phyloP scores from a whole-genome alignment of 2,113 vertebrate species.

The Rhombomys opimus region DNA sequence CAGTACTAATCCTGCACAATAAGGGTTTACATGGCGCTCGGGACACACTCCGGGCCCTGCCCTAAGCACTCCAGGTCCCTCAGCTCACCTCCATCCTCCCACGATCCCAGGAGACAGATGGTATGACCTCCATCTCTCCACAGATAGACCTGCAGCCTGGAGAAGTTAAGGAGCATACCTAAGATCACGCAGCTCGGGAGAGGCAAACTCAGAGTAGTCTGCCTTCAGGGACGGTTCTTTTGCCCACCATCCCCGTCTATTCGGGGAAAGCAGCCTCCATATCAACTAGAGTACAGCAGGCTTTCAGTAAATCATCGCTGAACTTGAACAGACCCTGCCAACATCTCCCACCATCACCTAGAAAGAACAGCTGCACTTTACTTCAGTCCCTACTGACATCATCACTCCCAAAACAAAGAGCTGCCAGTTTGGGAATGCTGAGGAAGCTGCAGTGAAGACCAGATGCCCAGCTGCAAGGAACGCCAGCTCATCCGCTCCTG shows the following conservation, averaged over 20 bases:
- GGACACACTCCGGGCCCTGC: neutral
- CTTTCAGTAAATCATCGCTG: neutral
- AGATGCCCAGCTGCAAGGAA: neutral
- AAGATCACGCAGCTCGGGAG: neutral
- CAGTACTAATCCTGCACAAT: neutral
- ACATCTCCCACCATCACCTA: neutral
- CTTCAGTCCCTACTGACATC: neutral
- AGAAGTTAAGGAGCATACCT: neutral
- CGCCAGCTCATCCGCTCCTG: neutral
- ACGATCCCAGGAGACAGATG: neutral
- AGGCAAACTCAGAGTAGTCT: neutral
- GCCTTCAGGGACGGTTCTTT: neutral
- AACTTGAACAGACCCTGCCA: neutral
- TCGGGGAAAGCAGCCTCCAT: neutral
- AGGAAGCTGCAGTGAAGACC: neutral
- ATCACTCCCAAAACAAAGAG: neutral
- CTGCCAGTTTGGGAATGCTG: neutral
- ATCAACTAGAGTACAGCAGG: neutral
- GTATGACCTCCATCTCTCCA: neutral
- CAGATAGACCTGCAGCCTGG: neutral
- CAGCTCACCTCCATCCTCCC: neutral
- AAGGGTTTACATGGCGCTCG: neutral
- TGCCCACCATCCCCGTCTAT: neutral
- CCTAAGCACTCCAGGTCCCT: neutral
- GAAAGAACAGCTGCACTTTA: neutral